Conservation (phyloP, 37 sponge, comb jelly and placozoan species). For the Halichondria panicea region DNA sequence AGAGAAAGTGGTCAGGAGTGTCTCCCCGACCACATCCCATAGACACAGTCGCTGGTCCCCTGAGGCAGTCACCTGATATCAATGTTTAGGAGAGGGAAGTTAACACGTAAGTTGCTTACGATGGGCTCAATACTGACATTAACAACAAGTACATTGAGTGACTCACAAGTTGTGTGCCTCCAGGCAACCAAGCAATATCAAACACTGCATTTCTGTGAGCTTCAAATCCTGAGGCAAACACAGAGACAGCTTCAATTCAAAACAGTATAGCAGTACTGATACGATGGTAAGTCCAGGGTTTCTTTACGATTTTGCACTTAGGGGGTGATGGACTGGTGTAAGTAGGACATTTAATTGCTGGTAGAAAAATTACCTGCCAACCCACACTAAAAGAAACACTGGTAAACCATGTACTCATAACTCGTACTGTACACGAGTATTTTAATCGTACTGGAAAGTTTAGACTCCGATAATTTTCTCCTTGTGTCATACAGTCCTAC, state of each 20-base stretch:
- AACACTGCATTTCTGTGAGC: conserved; percentile 73
- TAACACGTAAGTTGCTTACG: neutral
- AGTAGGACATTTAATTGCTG: too few species aligned
- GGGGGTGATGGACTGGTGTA: too few species aligned
- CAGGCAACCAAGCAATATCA: conserved; percentile 61
- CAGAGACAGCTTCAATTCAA: neutral
- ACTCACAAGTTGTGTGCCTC: conserved; percentile 49
- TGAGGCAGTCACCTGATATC: conserved; percentile 72
- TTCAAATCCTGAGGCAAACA: conserved; percentile 22
- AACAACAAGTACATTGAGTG: neutral
- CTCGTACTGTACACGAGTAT: too few species aligned
- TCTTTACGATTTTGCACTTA: too few species aligned
- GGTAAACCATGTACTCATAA: too few species aligned
- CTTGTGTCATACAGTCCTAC: conserved; percentile 49
- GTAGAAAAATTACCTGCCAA: too few species aligned
- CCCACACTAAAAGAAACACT: too few species aligned
- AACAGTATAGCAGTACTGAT: neutral
- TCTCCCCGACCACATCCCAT: conserved; percentile 54
- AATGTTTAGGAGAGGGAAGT: neutral
- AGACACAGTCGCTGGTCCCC: conserved; percentile 46
- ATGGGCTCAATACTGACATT: neutral
- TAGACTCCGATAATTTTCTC: conserved; percentile 8
- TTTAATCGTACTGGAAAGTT: too few species aligned
- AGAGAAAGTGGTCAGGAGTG: conserved; percentile 9
- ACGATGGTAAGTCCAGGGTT: neutral